Evolutionary conservation across 2,113 vertebrate genomes (phyloP), one percentile per base, ranked within the genome.

Genomic region (Sarotherodon lohbergeri): DNA sequence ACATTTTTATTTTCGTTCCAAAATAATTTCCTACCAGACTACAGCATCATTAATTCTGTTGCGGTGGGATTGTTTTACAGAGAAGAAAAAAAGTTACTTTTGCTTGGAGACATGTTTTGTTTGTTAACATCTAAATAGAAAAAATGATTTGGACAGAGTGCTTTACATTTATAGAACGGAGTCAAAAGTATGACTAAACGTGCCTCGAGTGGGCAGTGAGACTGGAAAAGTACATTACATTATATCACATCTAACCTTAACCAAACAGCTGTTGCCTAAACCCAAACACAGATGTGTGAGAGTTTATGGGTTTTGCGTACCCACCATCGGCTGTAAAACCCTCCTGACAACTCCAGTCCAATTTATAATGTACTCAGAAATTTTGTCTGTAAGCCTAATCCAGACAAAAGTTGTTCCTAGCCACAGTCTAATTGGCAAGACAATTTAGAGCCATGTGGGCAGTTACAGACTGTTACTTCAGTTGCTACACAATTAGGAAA

Each of bases 231-330:
- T 68, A 41, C 36, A 41, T 68, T 41, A 16, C n/a, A 43, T 71
- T 24, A 43, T 5, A 73, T 73, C 0, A 48, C 41, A 27, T 29
- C 22, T 73, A 73, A 73, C 68, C 13, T 4, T 46, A 73, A 27
- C 22, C 9, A 46, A 11, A 46, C 14, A 46, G 68, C 14, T 73
- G 68, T 48, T 73, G 39, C 12, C 9, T 46, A 27, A 73, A 73
- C 13, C 68, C 4, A 29, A 73, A 46, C 41, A 27, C 14, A 27
- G 1, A 46, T 27, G 5, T 73, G 2, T 4, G 41, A 46, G 41
- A 0, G 22, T 29, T 73, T 48, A 27, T 17, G 22, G 4, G 2
- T 13, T 48, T 48, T 17, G 22, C 1, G 3, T 27, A 29, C 1
- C 14, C 24, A 29, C 41, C 68, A 76, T 48, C 14, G 1, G 5